Base-by-base conservation (phyloP, 2,113 vertebrate genomes). In the Nasalis larvatus region DNA sequence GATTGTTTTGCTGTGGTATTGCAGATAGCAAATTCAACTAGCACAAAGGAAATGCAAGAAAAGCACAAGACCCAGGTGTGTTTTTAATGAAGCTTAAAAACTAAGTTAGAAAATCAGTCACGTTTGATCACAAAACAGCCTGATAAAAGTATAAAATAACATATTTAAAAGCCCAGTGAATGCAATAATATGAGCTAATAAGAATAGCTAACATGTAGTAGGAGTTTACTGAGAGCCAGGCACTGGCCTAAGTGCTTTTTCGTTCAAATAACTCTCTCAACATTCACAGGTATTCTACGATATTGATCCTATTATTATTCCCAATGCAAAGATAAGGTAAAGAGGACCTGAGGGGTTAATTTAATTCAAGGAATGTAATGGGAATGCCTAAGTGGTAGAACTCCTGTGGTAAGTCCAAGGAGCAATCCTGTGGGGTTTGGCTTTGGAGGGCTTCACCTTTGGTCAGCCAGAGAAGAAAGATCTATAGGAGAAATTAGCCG, bases 11-110 rank as follows among this genome's bases (percentile, higher is more conserved):
- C 45, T 47, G 23, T 90, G 71, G 32, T 80, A 42, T 32, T 84
- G 18, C 27, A 81, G 35, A 80, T 21, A 45, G 23, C 32, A 87
- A 91, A 77, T 71, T 80, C 49, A 45, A 85, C 66, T 71, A 94
- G 45, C 60, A 81, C 54, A 92, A 88, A 45, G 12, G 2, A 95
- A 85, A 88, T 76, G 35, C 37, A 84, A 88, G 37, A 58, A 94
- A 74, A 89, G 68, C 66, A 35, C 2, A 40, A 85, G 42, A 37
- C 11, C 20, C n/a, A 42, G 32, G 54, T 42, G 16, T 82, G 35
- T 25, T 89, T 90, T 88, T 82, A 63, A 90, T 6, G 21, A 35
- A 71, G 35, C 91, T 73, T 92, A 63, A 77, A 95, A 95, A 86
- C 16, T 68, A 54, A 90, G 84, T 92, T 94, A 18, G 17, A 94